phyloP scores from a whole-genome alignment of 1,140 invertebrate genomes.

The Amphibalanus amphitrite region DNA sequence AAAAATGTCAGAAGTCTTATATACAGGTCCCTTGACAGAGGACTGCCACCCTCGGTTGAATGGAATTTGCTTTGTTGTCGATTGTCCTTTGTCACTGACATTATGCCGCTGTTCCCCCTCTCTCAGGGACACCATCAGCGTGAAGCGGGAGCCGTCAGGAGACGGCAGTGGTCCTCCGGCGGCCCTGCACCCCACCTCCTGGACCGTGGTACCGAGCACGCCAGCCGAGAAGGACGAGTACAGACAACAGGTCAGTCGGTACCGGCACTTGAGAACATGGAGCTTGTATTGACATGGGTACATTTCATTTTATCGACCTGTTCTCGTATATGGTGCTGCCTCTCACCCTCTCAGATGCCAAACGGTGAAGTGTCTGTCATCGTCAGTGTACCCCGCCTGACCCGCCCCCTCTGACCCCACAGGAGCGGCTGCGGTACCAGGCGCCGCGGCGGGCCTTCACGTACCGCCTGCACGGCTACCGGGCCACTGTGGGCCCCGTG shows the following conservation, averaged over 20 bases:
- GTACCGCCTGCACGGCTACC: conserved; percentile 64
- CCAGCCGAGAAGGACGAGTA: conserved; percentile 58
- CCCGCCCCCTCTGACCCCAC: conserved; percentile 66
- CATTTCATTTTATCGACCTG: no score
- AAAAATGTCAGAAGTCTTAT: no score
- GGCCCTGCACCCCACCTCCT: conserved; percentile 46
- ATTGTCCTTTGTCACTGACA: no score
- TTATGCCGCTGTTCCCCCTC: background rate
- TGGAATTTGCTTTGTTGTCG: no score
- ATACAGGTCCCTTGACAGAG: no score
- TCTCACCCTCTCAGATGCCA: no score
- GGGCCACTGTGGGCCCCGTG: conserved; percentile 72
- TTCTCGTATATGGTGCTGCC: no score
- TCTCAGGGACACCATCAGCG: conserved; percentile 19
- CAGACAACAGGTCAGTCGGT: conserved; percentile 47
- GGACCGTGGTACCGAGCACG: conserved; percentile 61
- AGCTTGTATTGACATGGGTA: no score
- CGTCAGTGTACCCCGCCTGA: no score
- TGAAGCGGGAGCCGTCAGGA: conserved; percentile 22
- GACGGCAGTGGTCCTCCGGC: conserved; percentile 30
- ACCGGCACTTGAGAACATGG: no score
- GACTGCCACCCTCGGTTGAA: no score
- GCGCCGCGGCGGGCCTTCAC: conserved; percentile 72
- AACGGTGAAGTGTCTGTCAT: no score
- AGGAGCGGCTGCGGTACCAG: conserved; percentile 53